Evolutionary conservation across 2,888 invertebrate genomes (phyloP).

Genomic region (Agrochola lychnidis): DNA sequence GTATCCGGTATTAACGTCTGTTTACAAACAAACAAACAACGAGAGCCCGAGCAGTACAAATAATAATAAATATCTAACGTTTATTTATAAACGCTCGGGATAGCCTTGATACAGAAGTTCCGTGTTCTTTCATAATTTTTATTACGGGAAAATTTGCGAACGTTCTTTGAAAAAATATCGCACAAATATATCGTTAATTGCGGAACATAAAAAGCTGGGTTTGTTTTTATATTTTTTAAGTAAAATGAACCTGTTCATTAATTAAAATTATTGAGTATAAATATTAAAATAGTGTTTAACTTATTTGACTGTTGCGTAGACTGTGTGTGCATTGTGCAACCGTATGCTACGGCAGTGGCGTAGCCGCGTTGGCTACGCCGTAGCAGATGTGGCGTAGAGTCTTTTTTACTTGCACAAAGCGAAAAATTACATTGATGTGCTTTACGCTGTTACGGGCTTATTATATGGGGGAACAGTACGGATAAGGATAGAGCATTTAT

Average conservation of each 20-base stretch:
- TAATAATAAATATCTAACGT: slow-evolving; percentile 54
- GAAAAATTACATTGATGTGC: background rate
- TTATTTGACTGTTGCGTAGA: background rate
- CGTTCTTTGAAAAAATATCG: slow-evolving; percentile 10
- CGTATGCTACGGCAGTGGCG: background rate
- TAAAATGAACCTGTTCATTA: background rate
- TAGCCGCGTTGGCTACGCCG: background rate
- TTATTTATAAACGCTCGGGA: slow-evolving; percentile 39
- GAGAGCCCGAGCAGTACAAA: slow-evolving; percentile 34
- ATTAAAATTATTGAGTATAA: background rate
- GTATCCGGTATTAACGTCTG: slow-evolving; percentile 43
- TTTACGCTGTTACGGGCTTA: background rate
- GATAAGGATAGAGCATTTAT: no score
- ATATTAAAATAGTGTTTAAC: background rate
- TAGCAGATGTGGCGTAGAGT: background rate
- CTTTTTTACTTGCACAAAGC: background rate
- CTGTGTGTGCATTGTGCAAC: no score
- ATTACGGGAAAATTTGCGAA: slow-evolving; percentile 15
- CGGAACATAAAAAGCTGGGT: background rate
- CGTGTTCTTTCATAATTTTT: slow-evolving; percentile 39
- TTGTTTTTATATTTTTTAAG: background rate
- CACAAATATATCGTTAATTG: slow-evolving; percentile 12
- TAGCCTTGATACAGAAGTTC: slow-evolving; percentile 26
- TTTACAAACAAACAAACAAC: slow-evolving; percentile 56
- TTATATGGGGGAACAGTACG: no score